These are phyloP conservation scores for Oscheius onirici DNA, from an alignment of 2,888 invertebrate genomes.

Conservation along the genomic window DNA sequence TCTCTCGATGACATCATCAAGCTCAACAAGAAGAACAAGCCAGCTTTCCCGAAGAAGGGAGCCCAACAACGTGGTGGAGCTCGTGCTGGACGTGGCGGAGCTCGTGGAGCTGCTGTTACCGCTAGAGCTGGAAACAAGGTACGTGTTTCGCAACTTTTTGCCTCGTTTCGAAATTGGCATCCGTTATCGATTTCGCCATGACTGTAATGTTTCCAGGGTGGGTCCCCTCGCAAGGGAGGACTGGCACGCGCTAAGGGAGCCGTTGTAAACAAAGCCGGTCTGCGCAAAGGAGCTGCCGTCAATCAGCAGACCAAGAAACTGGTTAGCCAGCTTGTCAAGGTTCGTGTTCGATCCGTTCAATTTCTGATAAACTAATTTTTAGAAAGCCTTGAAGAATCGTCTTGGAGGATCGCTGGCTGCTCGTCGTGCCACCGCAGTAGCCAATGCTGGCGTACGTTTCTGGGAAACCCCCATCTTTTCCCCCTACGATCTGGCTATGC, in stretches of 20 bases:
- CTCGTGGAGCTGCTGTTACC: not conserved
- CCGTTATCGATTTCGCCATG: constrained; percentile 1
- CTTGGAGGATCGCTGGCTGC: constrained; percentile 21
- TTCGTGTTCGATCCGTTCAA: not conserved
- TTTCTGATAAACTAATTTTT: not conserved
- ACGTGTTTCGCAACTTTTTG: not conserved
- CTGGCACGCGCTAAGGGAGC: not conserved
- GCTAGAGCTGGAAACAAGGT: not conserved
- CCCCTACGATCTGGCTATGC: constrained; percentile 1
- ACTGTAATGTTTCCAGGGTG: constrained; percentile 5
- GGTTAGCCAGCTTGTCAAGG: constrained; percentile 37
- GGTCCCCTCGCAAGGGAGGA: constrained; percentile 3
- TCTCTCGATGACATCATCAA: constrained; percentile 38
- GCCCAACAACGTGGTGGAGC: not conserved
- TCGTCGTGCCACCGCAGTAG: constrained; percentile 5
- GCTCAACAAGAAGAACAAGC: constrained; percentile 31
- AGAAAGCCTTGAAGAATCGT: constrained; percentile 37
- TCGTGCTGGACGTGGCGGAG: constrained; percentile 10
- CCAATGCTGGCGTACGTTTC: constrained; percentile 35
- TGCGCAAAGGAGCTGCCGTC: constrained; percentile 11
- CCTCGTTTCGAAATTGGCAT: not conserved
- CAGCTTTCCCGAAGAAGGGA: constrained; percentile 1
- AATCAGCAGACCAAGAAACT: constrained; percentile 34
- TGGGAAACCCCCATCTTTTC: constrained; percentile 16
- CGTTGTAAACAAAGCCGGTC: not conserved